Conservation (phyloP, 2,888 invertebrate species). For the Laspeyria flexula region DNA sequence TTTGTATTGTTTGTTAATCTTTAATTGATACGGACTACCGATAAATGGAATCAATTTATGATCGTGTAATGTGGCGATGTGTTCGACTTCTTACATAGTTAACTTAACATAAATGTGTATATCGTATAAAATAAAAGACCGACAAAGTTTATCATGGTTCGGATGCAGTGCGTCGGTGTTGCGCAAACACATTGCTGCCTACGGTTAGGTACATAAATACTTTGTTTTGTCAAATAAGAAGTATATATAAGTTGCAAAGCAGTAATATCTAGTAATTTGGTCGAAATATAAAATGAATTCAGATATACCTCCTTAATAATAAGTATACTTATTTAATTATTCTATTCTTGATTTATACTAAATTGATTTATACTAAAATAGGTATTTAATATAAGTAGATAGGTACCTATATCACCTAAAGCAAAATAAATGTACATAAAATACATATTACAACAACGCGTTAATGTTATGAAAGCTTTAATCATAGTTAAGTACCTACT, state of each 20-base stretch:
- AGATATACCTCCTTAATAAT: too few relatives aligned
- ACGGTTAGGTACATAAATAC: constrained; percentile 30
- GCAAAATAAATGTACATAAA: too few relatives aligned
- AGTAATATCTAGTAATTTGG: too few relatives aligned
- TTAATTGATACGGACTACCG: neutral
- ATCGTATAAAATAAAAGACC: constrained; percentile 65
- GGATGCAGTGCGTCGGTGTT: constrained; percentile 80
- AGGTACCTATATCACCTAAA: too few relatives aligned
- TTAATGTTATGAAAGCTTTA: too few relatives aligned
- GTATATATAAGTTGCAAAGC: neutral
- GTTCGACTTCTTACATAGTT: constrained; percentile 25
- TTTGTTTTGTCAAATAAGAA: constrained; percentile 16
- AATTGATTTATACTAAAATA: too few relatives aligned
- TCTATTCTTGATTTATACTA: too few relatives aligned
- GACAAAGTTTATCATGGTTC: constrained; percentile 83
- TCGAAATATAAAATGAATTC: too few relatives aligned
- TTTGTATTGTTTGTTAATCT: constrained; percentile 4
- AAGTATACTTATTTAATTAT: too few relatives aligned
- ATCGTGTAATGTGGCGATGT: neutral
- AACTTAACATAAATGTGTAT: constrained; percentile 32
- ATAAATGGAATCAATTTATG: neutral
- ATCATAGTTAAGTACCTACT: too few relatives aligned
- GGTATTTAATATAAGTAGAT: too few relatives aligned
- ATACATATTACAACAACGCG: too few relatives aligned
- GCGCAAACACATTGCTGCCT: constrained; percentile 70